Evolutionary conservation across 2,113 vertebrate genomes (phyloP), one percentile per base, ranked within the genome.

Genomic region (Megaptera novaeangliae): DNA sequence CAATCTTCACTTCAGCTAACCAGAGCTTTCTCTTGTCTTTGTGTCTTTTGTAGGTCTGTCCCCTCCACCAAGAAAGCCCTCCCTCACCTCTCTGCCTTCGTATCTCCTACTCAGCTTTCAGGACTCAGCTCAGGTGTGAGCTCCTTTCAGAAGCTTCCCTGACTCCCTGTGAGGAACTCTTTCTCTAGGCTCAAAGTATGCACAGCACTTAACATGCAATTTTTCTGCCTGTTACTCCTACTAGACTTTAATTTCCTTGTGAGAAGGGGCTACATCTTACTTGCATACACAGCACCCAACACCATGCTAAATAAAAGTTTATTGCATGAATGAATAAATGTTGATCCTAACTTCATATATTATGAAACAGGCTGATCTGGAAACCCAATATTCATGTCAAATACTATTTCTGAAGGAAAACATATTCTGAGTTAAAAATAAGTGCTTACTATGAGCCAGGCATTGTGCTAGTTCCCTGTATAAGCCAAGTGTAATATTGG

Each of bases 351-450:
- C 20, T 88, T 91, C 77, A 88, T 8, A 27, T 66, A 91, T 66
- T 69, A 81, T 44, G 69, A 52, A 88, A 66, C 49, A 75, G 39
- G 21, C 27, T 93, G 75, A 11, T 72, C 52, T 96, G 55, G 63
- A 84, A 83, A 91, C 34, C 18, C n/a, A 49, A n/a, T 18, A 81
- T 93, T 77, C 52, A 87, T 44, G 18, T 59, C 77, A 61, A 85
- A 39, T 80, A 92, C 63, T 88, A 93, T 86, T 80, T 84, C 87
- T 91, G 89, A 94, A 86, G 66, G 20, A 95, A 93, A 91, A 80
- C 29, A 80, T 44, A 66, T 71, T 86, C 44, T 52, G n/a, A 66
- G 27, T 84, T 95, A 91, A 77, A 96, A 92, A 31, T 74, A 93
- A 90, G 41, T 68, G 36, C 61, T 29, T 27, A 80, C 27, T 8